Evolutionary conservation across 2,113 vertebrate genomes (phyloP).

Genomic region (Protobothrops mucrosquamatus): DNA sequence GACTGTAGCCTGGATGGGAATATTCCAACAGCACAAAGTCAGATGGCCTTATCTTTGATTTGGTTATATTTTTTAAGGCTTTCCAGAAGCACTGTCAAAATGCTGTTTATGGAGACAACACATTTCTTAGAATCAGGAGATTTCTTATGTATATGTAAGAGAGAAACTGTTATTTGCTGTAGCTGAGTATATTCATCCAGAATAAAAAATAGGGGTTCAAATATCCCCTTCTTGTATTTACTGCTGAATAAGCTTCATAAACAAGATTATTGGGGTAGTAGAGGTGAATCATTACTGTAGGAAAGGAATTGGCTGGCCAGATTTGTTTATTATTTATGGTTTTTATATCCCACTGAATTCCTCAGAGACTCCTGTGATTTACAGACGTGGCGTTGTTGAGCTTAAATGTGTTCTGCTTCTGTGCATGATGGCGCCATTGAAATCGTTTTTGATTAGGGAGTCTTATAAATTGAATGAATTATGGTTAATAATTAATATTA

Average conservation of each 20-base stretch:
- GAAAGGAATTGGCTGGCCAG: slow-evolving; percentile 7
- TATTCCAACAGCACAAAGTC: not conserved
- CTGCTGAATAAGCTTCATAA: not conserved
- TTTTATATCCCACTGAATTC: not conserved
- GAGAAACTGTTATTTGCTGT: not conserved
- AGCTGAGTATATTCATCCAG: slow-evolving; percentile 9
- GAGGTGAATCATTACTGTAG: slow-evolving; percentile 1
- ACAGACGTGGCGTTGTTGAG: not conserved
- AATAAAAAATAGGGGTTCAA: not conserved
- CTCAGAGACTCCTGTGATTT: not conserved
- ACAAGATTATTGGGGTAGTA: not conserved
- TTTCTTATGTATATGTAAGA: not conserved
- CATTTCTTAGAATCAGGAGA: not conserved
- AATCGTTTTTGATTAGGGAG: not conserved
- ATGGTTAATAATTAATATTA: not conserved
- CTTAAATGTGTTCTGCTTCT: not conserved
- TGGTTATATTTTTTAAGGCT: not conserved
- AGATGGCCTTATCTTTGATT: not conserved
- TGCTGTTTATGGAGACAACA: not conserved
- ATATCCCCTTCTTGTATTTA: not conserved
- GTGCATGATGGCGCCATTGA: not conserved
- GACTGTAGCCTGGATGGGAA: not conserved
- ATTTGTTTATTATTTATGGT: not conserved
- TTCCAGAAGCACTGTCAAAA: not conserved
- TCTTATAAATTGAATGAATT: not conserved